Conservation (phyloP, 2,797 vertebrate species). For the Prunella strophiata region DNA sequence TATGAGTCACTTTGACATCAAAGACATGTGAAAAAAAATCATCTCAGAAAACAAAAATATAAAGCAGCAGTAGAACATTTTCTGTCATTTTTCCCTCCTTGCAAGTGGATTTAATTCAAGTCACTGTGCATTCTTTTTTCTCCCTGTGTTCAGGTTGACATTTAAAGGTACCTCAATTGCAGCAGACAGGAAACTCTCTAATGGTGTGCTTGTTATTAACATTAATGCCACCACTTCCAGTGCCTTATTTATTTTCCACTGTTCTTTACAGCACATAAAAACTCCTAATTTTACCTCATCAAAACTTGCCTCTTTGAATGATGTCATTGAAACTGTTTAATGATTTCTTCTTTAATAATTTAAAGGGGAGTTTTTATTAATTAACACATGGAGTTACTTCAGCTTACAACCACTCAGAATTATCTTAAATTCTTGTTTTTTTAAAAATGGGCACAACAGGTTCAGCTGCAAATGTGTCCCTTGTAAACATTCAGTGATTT, state of each 20-base stretch:
- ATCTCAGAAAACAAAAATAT: not conserved
- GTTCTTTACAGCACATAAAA: not conserved
- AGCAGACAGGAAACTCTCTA: slow-evolving; percentile 31
- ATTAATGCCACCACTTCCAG: slow-evolving; percentile 14
- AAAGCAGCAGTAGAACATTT: not conserved
- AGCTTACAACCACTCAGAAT: not conserved
- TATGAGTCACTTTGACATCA: not conserved
- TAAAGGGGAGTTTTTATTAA: not conserved
- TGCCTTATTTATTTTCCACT: not conserved
- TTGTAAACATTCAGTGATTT: not conserved
- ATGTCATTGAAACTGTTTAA: not conserved
- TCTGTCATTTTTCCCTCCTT: not conserved
- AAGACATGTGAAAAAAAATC: not conserved
- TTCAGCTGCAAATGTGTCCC: not conserved
- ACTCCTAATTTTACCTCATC: slow-evolving; percentile 41
- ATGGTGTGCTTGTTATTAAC: not conserved
- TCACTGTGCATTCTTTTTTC: not conserved
- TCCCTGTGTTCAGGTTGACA: not conserved
- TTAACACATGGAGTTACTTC: not conserved
- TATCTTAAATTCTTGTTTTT: not conserved
- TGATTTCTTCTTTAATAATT: not conserved
- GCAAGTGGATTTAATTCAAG: not conserved
- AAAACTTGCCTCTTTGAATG: not conserved
- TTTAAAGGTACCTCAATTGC: slow-evolving; percentile 27
- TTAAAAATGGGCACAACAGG: accelerated